These are phyloP conservation scores for Lasius platythorax DNA, from an alignment of 2,888 invertebrate species.

Conservation along the genomic window DNA sequence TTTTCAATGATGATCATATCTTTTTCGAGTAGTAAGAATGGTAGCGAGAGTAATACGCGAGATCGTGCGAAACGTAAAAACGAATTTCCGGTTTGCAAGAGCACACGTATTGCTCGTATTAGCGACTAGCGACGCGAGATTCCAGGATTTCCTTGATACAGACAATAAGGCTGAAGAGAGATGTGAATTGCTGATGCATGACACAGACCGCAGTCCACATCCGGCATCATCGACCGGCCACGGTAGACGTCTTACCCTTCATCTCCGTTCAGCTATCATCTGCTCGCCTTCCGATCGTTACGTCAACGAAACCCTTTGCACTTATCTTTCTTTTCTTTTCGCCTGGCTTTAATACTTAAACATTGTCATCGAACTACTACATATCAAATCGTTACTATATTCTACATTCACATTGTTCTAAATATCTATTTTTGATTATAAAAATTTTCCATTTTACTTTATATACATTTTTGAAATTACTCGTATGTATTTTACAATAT, in stretches of 20 bases:
- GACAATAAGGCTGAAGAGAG: constrained; percentile 73
- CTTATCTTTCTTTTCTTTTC: not conserved
- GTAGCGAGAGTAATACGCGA: constrained; percentile 11
- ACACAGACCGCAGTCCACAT: constrained; percentile 86
- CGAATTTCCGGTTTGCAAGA: constrained; percentile 57
- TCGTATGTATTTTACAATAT: not conserved
- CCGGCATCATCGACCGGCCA: constrained; percentile 80
- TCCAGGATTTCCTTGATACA: constrained; percentile 72
- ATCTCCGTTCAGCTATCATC: constrained; percentile 69
- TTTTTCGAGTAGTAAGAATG: not conserved
- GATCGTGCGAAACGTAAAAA: constrained; percentile 53
- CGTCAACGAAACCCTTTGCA: constrained; percentile 64
- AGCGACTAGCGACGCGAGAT: constrained; percentile 61
- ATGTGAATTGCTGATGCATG: constrained; percentile 83
- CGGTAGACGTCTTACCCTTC: constrained; percentile 74
- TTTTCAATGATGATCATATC: not conserved
- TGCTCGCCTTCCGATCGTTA: constrained; percentile 71
- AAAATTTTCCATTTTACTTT: not conserved
- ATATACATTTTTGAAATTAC: not conserved
- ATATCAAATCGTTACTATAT: not conserved
- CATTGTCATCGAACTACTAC: constrained; percentile 3
- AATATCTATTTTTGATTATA: not conserved
- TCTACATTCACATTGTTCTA: not conserved
- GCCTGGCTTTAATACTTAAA: not conserved
- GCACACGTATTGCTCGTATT: constrained; percentile 17